Percentiles rank a stretch among this genome's conserved stretches.
Evolutionary conservation across 2,797 vertebrate species (phyloP).

Genomic region (Notolabrus celidotus): DNA sequence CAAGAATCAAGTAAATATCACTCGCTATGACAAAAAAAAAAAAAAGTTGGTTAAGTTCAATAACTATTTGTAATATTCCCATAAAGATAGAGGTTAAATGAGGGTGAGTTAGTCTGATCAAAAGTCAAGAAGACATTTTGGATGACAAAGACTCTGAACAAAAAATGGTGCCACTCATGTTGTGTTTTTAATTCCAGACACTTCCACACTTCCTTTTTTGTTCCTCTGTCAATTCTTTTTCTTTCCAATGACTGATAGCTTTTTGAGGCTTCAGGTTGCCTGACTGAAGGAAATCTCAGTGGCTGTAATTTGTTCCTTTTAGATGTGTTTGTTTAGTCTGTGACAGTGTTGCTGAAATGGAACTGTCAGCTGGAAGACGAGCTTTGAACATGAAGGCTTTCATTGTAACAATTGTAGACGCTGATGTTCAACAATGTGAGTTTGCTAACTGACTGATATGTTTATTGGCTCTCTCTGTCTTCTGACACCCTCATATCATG

Average conservation of each 20-base stretch:
- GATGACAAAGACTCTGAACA: background rate
- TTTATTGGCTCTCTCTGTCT: conserved; percentile 46
- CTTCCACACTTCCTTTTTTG: background rate
- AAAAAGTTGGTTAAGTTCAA: too few species aligned
- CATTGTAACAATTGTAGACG: conserved; percentile 67
- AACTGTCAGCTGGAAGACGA: conserved; percentile 72
- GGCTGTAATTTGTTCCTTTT: conserved; percentile 64
- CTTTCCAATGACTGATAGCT: conserved; percentile 45
- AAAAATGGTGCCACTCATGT: background rate
- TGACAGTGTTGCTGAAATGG: conserved; percentile 70
- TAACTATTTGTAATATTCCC: too few species aligned
- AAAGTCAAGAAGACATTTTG: background rate
- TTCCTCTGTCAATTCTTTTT: conserved; percentile 27
- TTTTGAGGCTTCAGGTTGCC: conserved; percentile 39
- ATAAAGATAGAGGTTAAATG: too few species aligned
- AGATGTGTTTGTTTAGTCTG: conserved; percentile 62
- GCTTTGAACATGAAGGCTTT: conserved; percentile 74
- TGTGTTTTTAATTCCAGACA: conserved; percentile 13
- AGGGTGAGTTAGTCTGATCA: background rate
- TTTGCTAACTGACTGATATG: conserved; percentile 66
- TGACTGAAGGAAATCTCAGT: conserved; percentile 49
- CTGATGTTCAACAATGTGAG: conserved; percentile 69
- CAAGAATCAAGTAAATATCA: too few species aligned
- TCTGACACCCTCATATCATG: conserved; percentile 18
- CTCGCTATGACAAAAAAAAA: too few species aligned